Evolutionary conservation across 2,797 vertebrate genomes (phyloP), one percentile per base, ranked within the genome.

Genomic region (Ispidina picta): DNA sequence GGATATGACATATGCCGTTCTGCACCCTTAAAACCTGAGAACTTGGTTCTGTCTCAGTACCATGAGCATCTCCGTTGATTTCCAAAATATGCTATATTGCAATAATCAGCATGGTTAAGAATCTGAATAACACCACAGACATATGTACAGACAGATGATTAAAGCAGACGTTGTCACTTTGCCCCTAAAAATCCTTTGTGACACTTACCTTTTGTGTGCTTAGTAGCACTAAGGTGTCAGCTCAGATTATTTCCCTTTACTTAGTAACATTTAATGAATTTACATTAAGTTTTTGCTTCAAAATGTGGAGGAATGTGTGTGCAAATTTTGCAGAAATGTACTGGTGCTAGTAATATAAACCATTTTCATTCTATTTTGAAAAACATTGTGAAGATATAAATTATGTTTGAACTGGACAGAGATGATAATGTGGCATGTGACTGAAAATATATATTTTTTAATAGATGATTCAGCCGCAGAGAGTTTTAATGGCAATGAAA

Each of bases 391-490:
- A 87, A 90, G 63, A 13, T 90, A 73, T 92, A 89, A 71, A 70
- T 89, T 88, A 52, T 83, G 77, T 93, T 94, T 93, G 73, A 93
- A 92, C 71, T 85, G 79, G 82, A 93, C 82, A 89, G 83, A 93
- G 82, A 87, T 96, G 25, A 82, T 87, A 72, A 88, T 91, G 70
- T 92, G 84, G 65, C 92, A 94, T 92, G 29, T 91, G 83, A 96
- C 84, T 95, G 90, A 95, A 95, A 94, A 96, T 94, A 80, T 97
- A 80, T 97, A 89, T 97, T 92, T 97, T 96, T 94, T 96, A 86
- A 96, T 97, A 98, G 98, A 98, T 98, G 98, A 98, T 97, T 98
- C 98, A 94, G 97, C 98, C 3, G 97, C 98, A 86, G 98, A 98
- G 92, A 98, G 98, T 96, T 97, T 97, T 96, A 98, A 98, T 91